Conservation (phyloP, 2,888 invertebrate species). For the Crepidodera aurea region DNA sequence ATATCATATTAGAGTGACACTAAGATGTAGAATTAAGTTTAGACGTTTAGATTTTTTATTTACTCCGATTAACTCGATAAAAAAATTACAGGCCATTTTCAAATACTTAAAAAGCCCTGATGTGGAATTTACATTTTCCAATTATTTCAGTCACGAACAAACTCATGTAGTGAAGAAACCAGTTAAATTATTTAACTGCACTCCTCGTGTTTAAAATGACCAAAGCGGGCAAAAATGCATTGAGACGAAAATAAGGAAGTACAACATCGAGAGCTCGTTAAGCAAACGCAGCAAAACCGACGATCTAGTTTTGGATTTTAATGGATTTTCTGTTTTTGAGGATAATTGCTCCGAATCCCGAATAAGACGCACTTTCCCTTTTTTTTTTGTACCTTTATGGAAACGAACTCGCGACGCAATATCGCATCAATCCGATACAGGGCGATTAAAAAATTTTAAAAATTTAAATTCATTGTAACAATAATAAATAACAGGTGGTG, state of each 20-base stretch:
- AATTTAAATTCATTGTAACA: too few relatives aligned
- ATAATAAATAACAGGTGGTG: too few relatives aligned
- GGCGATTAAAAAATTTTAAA: neutral
- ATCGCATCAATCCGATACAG: neutral
- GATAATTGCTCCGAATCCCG: conserved; percentile 15
- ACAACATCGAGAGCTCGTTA: conserved; percentile 4
- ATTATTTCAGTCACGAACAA: too few relatives aligned
- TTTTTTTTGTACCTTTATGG: neutral
- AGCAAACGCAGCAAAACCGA: neutral
- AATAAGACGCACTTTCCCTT: conserved; percentile 12
- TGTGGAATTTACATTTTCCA: too few relatives aligned
- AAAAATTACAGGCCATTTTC: too few relatives aligned
- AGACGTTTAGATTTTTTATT: too few relatives aligned
- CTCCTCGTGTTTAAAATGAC: conserved; percentile 18
- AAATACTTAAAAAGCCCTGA: too few relatives aligned
- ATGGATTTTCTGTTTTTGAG: conserved; percentile 9
- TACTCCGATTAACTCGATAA: too few relatives aligned
- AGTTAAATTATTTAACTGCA: conserved; percentile 8
- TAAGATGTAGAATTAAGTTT: too few relatives aligned
- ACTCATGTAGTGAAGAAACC: too few relatives aligned
- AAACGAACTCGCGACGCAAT: neutral
- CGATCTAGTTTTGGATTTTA: conserved; percentile 21
- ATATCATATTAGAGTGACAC: too few relatives aligned
- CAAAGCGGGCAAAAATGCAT: conserved; percentile 21
- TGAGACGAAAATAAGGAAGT: conserved; percentile 22